A percentile compares a stretch with the other conserved stretches of the same genome.
phyloP scores from a whole-genome alignment of 2,113 vertebrate species.

The Diadophis punctatus region DNA sequence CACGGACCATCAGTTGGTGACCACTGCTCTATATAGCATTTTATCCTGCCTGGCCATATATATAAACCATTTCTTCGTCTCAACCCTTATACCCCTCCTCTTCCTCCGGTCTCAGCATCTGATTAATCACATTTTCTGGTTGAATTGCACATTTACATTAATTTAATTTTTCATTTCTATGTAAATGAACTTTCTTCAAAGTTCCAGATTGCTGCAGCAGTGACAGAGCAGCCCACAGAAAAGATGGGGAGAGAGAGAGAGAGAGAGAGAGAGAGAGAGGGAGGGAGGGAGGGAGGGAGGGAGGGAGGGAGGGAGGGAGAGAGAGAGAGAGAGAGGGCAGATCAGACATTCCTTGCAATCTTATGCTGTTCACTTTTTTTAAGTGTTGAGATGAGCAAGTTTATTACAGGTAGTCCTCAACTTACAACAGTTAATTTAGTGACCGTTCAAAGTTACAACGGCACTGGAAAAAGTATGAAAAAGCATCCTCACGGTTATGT shows the following conservation, averaged over 20 bases:
- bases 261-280: too few relatives aligned
- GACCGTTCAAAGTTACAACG: background rate
- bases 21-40: background rate
- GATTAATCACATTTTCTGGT: constrained; percentile 50
- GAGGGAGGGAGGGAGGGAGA: fast-evolving
- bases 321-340: too few relatives aligned
- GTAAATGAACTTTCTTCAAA: constrained; percentile 43
- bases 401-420: background rate
- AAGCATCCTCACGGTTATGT: background rate
- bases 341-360: background rate
- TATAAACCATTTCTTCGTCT: background rate
- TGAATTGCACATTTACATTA: constrained; percentile 48
- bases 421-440: background rate
- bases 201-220: constrained; percentile 2
- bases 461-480: background rate
- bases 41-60: background rate
- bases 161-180: constrained; percentile 56
- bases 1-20: too few relatives aligned
- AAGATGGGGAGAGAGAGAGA: too few relatives aligned
- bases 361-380: background rate
- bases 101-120: background rate
- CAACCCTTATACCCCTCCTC: background rate
- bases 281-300: too few relatives aligned
- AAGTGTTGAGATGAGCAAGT: background rate
- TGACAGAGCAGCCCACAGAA: background rate